Conservation (phyloP, 2,888 invertebrate species). For the Apoderus coryli region DNA sequence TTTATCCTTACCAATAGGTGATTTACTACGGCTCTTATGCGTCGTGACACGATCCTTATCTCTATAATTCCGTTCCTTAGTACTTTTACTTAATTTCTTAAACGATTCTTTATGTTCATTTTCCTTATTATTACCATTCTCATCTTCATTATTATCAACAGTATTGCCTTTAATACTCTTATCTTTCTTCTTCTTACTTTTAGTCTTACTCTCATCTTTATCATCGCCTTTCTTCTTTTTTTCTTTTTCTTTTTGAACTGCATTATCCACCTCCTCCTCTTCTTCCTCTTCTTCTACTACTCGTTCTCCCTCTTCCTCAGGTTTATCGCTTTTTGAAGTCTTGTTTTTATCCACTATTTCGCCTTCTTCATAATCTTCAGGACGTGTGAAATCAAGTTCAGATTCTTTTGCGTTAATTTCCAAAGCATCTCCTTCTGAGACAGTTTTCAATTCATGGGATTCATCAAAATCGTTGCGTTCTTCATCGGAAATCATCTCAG, state of each 20-base stretch:
- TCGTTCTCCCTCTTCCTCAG: constrained; percentile 13
- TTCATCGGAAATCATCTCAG: constrained; percentile 62
- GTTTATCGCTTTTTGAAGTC: too few relatives aligned
- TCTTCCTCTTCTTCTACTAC: constrained; percentile 15
- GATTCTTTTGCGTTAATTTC: constrained; percentile 34
- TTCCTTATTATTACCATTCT: constrained; percentile 21
- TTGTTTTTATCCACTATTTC: constrained; percentile 39
- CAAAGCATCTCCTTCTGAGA: constrained; percentile 32
- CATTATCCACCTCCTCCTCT: constrained; percentile 27
- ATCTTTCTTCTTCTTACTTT: constrained; percentile 30
- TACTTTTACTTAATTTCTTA: constrained; percentile 66
- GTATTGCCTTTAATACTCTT: constrained; percentile 36
- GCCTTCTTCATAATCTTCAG: constrained; percentile 40
- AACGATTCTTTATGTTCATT: constrained; percentile 41
- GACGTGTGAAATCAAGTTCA: constrained; percentile 31
- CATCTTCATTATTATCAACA: constrained; percentile 29
- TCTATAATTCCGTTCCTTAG: constrained; percentile 64
- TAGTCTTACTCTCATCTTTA: constrained; percentile 26
- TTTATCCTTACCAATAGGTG: constrained; percentile 18
- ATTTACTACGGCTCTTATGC: constrained; percentile 16
- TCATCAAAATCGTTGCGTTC: constrained; percentile 52
- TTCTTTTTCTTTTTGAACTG: constrained; percentile 21
- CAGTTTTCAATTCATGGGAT: constrained; percentile 31
- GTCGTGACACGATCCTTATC: constrained; percentile 39
- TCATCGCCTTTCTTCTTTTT: constrained; percentile 24